phyloP scores from a whole-genome alignment of 37 sponge, comb jelly and placozoan species.

The Ephydatia muelleri region DNA sequence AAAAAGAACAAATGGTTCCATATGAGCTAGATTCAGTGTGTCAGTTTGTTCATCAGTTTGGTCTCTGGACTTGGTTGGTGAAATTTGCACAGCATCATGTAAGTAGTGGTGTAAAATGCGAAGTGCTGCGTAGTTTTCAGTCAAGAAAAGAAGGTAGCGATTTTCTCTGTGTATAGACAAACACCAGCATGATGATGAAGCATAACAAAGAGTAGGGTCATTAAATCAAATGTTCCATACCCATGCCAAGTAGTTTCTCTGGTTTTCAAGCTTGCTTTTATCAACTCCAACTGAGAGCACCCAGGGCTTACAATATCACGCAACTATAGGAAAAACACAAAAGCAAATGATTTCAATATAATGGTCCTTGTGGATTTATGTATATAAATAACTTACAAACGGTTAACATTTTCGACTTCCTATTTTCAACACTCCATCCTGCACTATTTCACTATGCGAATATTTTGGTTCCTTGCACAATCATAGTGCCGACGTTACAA shows the following conservation, averaged over 20 bases:
- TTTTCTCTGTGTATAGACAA: slow-evolving; percentile 66
- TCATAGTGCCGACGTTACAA: too few species aligned
- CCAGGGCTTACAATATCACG: slow-evolving; percentile 47
- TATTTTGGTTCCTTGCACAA: too few species aligned
- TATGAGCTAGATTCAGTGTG: not conserved
- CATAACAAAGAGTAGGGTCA: not conserved
- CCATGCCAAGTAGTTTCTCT: slow-evolving; percentile 78
- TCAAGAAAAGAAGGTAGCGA: slow-evolving; percentile 93
- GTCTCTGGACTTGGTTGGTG: not conserved
- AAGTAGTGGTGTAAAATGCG: slow-evolving; percentile 69
- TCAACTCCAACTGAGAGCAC: slow-evolving; percentile 68
- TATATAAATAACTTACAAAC: too few species aligned
- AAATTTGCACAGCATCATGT: not conserved
- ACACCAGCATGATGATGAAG: not conserved
- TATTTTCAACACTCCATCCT: too few species aligned
- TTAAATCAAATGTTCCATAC: slow-evolving; percentile 16
- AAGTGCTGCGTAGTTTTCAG: slow-evolving; percentile 93
- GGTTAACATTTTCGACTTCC: too few species aligned
- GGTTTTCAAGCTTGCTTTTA: slow-evolving; percentile 64
- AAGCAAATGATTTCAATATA: not conserved
- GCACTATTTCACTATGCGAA: too few species aligned
- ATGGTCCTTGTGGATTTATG: too few species aligned
- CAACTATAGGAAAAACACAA: not conserved
- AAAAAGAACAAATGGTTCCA: slow-evolving; percentile 82
- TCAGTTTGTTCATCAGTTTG: not conserved